Percentiles rank a stretch among this genome's conserved stretches.
Conservation (phyloP, 2,888 invertebrate genomes). For the Drymonia ruficornis region DNA sequence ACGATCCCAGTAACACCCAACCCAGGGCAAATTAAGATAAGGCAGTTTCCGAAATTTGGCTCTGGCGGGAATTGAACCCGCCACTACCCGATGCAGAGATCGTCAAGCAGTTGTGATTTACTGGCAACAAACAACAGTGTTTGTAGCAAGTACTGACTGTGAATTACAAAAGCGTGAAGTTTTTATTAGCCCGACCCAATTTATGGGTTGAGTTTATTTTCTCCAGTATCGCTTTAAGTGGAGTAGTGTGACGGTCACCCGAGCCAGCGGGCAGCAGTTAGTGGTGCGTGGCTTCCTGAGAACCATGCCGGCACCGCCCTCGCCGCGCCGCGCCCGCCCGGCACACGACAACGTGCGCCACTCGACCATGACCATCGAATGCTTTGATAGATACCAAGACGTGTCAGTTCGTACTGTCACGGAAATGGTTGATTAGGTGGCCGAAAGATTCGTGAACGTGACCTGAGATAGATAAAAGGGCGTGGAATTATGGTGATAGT, state of each 20-base stretch:
- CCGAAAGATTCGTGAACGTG: conserved; percentile 5
- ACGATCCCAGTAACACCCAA: no score
- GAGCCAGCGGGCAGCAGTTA: conserved; percentile 42
- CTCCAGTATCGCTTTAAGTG: conserved; percentile 50
- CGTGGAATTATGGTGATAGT: neutral
- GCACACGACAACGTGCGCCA: conserved; percentile 31
- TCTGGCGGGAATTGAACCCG: no score
- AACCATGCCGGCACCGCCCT: conserved; percentile 55
- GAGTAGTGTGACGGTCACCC: conserved; percentile 66
- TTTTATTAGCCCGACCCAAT: conserved; percentile 20
- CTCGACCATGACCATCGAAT: conserved; percentile 36
- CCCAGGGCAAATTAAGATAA: no score
- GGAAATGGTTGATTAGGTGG: conserved; percentile 3
- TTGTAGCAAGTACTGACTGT: neutral
- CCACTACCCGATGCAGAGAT: no score
- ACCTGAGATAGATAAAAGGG: neutral
- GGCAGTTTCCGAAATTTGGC: no score
- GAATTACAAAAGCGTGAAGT: neutral
- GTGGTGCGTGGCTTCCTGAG: conserved; percentile 65
- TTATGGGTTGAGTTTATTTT: conserved; percentile 38
- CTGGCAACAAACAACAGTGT: no score
- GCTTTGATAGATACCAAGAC: neutral
- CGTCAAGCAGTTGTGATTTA: no score
- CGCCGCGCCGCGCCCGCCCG: conserved; percentile 28
- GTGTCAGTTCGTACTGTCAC: conserved; percentile 4